phyloP scores from a whole-genome alignment of 2,888 invertebrate species.

The Rotaria macrura region DNA sequence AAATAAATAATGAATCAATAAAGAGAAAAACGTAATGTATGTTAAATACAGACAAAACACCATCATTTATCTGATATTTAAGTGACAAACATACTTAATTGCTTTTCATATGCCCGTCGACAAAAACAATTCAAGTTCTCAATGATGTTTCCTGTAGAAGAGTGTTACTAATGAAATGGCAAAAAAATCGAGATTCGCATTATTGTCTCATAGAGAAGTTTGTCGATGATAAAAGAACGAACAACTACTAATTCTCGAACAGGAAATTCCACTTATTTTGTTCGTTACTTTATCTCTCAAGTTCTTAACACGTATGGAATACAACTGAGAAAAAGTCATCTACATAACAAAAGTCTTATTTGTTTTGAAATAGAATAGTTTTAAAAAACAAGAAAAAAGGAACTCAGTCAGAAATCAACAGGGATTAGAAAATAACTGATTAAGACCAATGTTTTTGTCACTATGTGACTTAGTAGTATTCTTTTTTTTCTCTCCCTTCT shows the following conservation, averaged over 20 bases:
- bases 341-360: not conserved
- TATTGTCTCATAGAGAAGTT: not conserved
- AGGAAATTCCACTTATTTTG: not conserved
- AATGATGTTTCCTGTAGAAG: not conserved
- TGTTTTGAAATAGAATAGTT: not conserved
- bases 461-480: not conserved
- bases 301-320: not conserved
- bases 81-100: not conserved
- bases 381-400: not conserved
- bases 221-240: not conserved
- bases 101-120: not conserved
- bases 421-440: not conserved
- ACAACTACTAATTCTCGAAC: not conserved
- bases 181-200: not conserved
- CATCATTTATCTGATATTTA: not conserved
- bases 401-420: not conserved
- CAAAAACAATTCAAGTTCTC: not conserved
- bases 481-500: not conserved
- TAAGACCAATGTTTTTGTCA: not conserved
- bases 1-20: not conserved
- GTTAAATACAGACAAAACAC: not conserved
- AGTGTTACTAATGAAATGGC: not conserved
- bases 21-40: not conserved
- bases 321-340: not conserved
- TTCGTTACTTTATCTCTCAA: not conserved